Evolutionary conservation across 1,140 invertebrate genomes (phyloP).

Genomic region (Sycobia sp.): DNA sequence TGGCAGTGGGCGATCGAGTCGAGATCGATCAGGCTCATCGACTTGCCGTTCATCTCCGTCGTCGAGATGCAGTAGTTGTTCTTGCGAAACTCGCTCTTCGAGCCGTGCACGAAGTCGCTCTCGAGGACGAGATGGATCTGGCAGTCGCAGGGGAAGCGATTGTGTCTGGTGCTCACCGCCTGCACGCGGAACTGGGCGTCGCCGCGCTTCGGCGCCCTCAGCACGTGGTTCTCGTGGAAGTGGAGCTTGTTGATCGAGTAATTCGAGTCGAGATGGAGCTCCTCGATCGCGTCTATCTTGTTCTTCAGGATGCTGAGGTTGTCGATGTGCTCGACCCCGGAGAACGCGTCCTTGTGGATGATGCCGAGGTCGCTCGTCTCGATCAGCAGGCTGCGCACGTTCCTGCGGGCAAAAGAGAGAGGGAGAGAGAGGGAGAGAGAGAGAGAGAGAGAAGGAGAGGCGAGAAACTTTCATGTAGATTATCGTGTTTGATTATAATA

Average conservation of each 20-base stretch:
- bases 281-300: slow-evolving; percentile 80
- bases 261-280: slow-evolving; percentile 69
- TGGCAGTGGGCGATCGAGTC: slow-evolving; percentile 71
- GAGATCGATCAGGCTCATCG: slow-evolving; percentile 72
- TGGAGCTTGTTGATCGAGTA: slow-evolving; percentile 72
- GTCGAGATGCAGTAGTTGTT: slow-evolving; percentile 85
- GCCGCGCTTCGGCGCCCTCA: slow-evolving; percentile 72
- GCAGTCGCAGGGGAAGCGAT: slow-evolving; percentile 85
- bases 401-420: slow-evolving; percentile 41
- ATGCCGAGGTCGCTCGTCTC: slow-evolving; percentile 81
- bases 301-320: slow-evolving; percentile 78
- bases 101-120: slow-evolving; percentile 73
- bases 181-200: slow-evolving; percentile 72
- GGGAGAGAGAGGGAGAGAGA: neutral
- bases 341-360: slow-evolving; percentile 73
- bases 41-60: slow-evolving; percentile 73
- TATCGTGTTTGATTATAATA: too few species aligned
- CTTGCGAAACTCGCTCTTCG: slow-evolving; percentile 69
- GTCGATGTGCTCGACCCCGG: slow-evolving; percentile 71
- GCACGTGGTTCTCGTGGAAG: slow-evolving; percentile 80
- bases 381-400: slow-evolving; percentile 74
- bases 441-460: neutral
- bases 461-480: too few species aligned
- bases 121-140: slow-evolving; percentile 75
- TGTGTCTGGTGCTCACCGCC: slow-evolving; percentile 70